Base-by-base conservation (phyloP, 1,140 invertebrate genomes). In the Drosophila teissieri region DNA sequence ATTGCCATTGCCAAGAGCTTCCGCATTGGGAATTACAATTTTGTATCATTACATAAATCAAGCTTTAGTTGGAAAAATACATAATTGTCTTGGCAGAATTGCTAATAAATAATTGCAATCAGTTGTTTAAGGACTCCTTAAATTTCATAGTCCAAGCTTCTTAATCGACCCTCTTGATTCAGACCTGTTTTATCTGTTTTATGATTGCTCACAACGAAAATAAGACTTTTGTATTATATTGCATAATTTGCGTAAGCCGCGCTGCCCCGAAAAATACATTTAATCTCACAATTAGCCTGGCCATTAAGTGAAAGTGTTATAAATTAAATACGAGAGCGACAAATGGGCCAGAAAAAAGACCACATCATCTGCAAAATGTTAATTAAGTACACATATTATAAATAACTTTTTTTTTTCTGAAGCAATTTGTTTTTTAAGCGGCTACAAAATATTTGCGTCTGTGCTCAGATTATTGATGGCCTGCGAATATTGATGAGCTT, bases 251-350 rank as follows among this genome's bases (percentile, higher is more conserved):
- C 36, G n/a, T 60, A 53, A 42, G 10, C 64, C 37, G 24, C 37
- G 8, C 61, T 73, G 36, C 3, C 17, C 31, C 17, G 60, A 55
- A 51, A 68, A 55, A 51, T 31, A 67, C 58, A 58, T 86, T 78
- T 44, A 53, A 72, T 68, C 64, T 31, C 63, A 78, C 80, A 88
- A 83, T 89, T 89, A 89, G 77, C 62, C 51, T 12, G 56, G 54
- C 73, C 12, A 72, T 89, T 89, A 89, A 80, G 85, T 84, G 84
- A 89, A 89, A 89, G 84, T 89, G 77, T 78, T 89, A 84, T 90
- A 84, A 88, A 89, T 78, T 79, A 67, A 52, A 78, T 70, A 49
- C 49, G 45, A 56, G 60, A 62, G 37, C 48, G 60, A 55, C 42
- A 60, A 80, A 69, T 46, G 44, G 22, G 44, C 39, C 34, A 44